Percentiles rank a stretch among this genome's conserved stretches.
phyloP scores from a whole-genome alignment of 2,797 vertebrate species.

The Microchirus variegatus region DNA sequence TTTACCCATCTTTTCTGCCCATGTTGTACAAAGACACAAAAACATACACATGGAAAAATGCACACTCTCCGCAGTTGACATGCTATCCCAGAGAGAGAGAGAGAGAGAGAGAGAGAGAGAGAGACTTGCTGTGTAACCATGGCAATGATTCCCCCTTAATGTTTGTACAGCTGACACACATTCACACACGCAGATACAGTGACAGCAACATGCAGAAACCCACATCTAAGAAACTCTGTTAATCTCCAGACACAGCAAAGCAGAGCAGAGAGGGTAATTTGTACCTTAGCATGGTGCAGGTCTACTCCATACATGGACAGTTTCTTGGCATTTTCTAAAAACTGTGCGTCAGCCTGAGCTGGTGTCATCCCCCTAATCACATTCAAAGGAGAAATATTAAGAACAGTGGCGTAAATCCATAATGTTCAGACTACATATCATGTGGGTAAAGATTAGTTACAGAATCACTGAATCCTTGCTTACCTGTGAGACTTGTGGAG shows the following conservation, averaged over 20 bases:
- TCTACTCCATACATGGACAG: conserved; percentile 99
- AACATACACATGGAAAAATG: conserved; percentile 47
- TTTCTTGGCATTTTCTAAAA: conserved; percentile 98
- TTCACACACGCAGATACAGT: conserved; percentile 26
- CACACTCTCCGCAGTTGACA: conserved; percentile 50
- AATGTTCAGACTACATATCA: too few species aligned
- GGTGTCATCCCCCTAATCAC: conserved; percentile 91
- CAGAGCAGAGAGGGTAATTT: conserved; percentile 32
- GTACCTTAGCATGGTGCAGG: conserved; percentile 97
- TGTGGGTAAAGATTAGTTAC: not conserved
- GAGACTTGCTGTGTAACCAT: conserved; percentile 65
- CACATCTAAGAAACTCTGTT: conserved; percentile 56
- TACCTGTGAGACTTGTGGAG: conserved; percentile 95
- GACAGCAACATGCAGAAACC: conserved; percentile 31
- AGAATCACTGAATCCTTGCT: conserved; percentile 1
- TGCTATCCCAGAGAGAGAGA: conserved; percentile 52
- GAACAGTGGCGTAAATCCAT: not conserved
- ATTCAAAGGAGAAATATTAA: not conserved
- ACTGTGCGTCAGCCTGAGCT: conserved; percentile 93
- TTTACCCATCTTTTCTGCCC: conserved; percentile 15
- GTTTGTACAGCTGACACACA: conserved; percentile 76
- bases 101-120: conserved; percentile 26
- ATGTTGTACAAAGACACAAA: conserved; percentile 32
- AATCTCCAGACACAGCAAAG: conserved; percentile 40
- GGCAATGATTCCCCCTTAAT: conserved; percentile 61